Evolutionary conservation across 1,140 invertebrate genomes (phyloP).

Genomic region (Trichogramma pretiosum): DNA sequence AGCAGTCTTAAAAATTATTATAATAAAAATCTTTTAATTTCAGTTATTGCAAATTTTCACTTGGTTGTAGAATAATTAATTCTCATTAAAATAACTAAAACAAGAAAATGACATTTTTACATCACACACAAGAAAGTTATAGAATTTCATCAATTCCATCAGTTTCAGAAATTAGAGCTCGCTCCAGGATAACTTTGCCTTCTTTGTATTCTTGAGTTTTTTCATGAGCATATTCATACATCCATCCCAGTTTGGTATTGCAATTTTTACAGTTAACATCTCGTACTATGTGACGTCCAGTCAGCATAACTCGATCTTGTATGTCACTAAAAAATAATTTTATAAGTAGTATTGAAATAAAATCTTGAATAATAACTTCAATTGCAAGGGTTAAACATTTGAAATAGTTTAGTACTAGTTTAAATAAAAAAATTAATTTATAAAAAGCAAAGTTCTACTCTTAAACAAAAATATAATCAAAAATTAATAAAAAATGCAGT

Average conservation of each 20-base stretch:
- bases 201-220: slow-evolving; percentile 83
- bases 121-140: slow-evolving; percentile 21
- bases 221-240: slow-evolving; percentile 94
- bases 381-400: background rate
- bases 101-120: background rate
- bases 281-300: slow-evolving; percentile 91
- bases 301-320: slow-evolving; percentile 88
- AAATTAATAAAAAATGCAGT: too few relatives aligned
- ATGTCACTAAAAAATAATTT: slow-evolving; percentile 59
- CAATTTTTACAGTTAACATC: slow-evolving; percentile 23
- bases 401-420: background rate
- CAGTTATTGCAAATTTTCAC: background rate
- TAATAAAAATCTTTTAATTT: slow-evolving; percentile 4
- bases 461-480: background rate
- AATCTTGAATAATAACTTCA: background rate
- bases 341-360: slow-evolving; percentile 1
- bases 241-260: slow-evolving; percentile 77
- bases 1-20: too few relatives aligned
- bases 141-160: slow-evolving; percentile 74
- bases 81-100: slow-evolving; percentile 5
- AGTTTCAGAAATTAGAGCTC: slow-evolving; percentile 79
- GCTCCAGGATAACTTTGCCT: slow-evolving; percentile 61
- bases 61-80: background rate
- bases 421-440: background rate
- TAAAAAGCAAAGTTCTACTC: background rate